These are phyloP conservation scores for Lydus trimaculatus DNA, from an alignment of 2,888 invertebrate species.

Conservation along the genomic window DNA sequence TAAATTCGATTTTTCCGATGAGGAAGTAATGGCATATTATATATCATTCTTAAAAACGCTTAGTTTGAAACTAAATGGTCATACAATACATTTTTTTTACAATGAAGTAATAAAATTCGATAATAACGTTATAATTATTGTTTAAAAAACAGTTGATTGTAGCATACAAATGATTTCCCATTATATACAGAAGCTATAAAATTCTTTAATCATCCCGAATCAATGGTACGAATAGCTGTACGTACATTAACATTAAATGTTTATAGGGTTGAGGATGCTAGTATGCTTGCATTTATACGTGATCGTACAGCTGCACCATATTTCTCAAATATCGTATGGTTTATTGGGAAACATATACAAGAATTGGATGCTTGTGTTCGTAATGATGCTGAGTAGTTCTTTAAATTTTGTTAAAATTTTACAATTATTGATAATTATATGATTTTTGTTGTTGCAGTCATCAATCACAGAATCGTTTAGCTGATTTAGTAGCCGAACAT, in stretches of 20 bases:
- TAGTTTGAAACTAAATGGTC: constrained; percentile 95
- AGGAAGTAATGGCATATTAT: constrained; percentile 99
- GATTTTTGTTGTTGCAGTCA: constrained; percentile 69
- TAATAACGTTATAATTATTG: constrained; percentile 1
- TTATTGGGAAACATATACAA: constrained; percentile 96
- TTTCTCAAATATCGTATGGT: constrained; percentile 98
- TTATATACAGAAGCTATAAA: constrained; percentile 99
- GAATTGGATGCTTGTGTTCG: constrained; percentile 95
- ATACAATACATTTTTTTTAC: constrained; percentile 99
- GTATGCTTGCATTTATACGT: constrained; percentile 94
- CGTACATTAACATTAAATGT: constrained; percentile 97
- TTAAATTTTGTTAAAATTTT: too few relatives aligned
- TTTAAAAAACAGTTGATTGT: constrained; percentile 45
- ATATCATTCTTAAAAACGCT: constrained; percentile 99
- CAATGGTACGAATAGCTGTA: constrained; percentile 99
- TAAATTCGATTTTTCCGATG: constrained; percentile 99
- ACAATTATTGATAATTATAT: background rate
- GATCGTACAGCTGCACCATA: constrained; percentile 98
- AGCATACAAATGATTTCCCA: constrained; percentile 99
- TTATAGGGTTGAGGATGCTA: constrained; percentile 91
- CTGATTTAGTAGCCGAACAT: constrained; percentile 96
- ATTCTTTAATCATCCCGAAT: constrained; percentile 98
- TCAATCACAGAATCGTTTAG: constrained; percentile 86
- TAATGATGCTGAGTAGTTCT: constrained; percentile 91
- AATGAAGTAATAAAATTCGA: constrained; percentile 85